Conservation (phyloP, 1,140 invertebrate species). For the Orius laevigatus region DNA sequence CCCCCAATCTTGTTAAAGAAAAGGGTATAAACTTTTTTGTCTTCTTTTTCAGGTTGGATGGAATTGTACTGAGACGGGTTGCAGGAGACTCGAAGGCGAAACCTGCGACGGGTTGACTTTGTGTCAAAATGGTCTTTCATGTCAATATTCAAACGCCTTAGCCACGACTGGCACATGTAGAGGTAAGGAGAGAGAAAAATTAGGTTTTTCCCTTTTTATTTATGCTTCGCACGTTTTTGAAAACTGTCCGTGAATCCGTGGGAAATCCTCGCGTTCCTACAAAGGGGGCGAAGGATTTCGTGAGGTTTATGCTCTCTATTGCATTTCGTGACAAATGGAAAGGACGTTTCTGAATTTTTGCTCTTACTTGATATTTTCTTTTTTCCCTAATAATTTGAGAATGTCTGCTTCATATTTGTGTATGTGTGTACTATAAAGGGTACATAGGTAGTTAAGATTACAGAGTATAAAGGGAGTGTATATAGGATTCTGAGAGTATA, state of each 20-base stretch:
- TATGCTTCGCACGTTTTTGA: neutral
- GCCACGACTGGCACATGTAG: slow-evolving; percentile 25
- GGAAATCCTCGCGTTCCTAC: neutral
- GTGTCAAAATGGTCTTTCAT: slow-evolving; percentile 29
- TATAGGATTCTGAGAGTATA: too few species aligned
- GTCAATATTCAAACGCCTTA: slow-evolving; percentile 23
- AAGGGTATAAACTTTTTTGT: too few species aligned
- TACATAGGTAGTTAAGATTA: too few species aligned
- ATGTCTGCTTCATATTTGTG: too few species aligned
- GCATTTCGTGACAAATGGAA: too few species aligned
- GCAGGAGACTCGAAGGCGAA: slow-evolving; percentile 29
- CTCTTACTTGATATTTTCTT: too few species aligned
- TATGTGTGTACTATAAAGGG: too few species aligned
- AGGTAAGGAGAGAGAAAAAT: slow-evolving; percentile 22
- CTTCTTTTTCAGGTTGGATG: neutral
- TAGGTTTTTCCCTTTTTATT: too few species aligned
- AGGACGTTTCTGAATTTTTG: too few species aligned
- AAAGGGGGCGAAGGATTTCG: neutral
- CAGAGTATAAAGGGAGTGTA: too few species aligned
- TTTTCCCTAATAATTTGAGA: too few species aligned
- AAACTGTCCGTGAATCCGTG: neutral
- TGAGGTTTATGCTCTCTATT: neutral
- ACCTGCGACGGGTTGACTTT: slow-evolving; percentile 26
- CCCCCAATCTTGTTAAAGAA: too few species aligned
- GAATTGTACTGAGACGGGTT: slow-evolving; percentile 1